Base-by-base conservation (phyloP, 2,797 vertebrate genomes). In the Argentina silus region DNA sequence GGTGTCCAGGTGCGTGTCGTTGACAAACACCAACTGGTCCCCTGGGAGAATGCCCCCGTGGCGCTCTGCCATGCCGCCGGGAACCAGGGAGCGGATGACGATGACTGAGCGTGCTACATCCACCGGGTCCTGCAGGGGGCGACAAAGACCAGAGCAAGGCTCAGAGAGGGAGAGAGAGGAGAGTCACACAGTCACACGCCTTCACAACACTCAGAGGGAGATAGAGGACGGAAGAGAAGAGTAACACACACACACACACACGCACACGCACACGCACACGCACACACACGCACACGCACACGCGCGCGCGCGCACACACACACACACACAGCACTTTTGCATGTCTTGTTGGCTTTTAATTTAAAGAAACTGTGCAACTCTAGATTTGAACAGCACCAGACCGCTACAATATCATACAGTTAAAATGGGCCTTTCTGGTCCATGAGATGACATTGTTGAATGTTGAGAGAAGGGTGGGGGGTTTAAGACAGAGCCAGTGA, bases 21-120 rank as follows among this genome's bases (percentile, higher is more conserved):
- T 98, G 21, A 99, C 96, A 0, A 95, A 98, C 17, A 97, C 93
- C 83, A 99, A 90, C 83, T 96, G 96, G 79, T 99, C 97, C 0
- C 97, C 96, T 0, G 98, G 97, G n/a, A 96, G 80, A 0, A 98
- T 79, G 36, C 92, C 87, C 0, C 96, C 95, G 0, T 92, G 83
- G 7, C 69, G 88, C 79, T 98, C 95, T 0, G 96, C 97, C 0
- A 96, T 93, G 0, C 97, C 93, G 0, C 95, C 94, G 0, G 94
- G 82, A 50, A 98, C 95, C 91, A 99, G 87, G 1, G 97, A 98
- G 7, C 97, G 97, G 77, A 98, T 94, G 82, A 99, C 96, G 75
- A 98, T 97, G 86, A 97, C 97, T 42, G 95, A 96, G 59, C 93
- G 90, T 1, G 93, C 84, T 0, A 95, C 86, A 70, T 99, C 97